Evolutionary conservation across 2,113 vertebrate species (phyloP), one percentile per base, ranked within the genome.

Genomic region (Castor canadensis): DNA sequence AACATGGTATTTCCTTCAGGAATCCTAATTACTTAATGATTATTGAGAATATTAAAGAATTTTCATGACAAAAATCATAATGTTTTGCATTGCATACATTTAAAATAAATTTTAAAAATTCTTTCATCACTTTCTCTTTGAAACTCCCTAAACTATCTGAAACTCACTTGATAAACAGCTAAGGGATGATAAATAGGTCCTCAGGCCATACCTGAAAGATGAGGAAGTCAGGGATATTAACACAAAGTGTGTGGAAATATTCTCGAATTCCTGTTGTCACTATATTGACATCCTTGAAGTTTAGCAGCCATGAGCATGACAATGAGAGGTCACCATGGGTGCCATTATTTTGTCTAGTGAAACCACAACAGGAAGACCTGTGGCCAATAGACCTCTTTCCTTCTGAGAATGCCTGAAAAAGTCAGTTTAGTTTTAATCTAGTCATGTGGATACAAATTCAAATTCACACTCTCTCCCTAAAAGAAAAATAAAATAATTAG

Each of bases 381-480:
- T 5, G 56, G 45, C 15, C 71, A 64, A 12, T 40, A 26, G 13
- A 85, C 56, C 26, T 80, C 64, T 73, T 80, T n/a, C 47, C 49
- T 75, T 90, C 40, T 58, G 47, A 89, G 45, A 11, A 85, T 64
- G 26, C 26, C 56, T 72, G 26, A n/a, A 66, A 95, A 89, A 66
- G 6, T 73, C 19, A 73, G 35, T 64, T 85, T 95, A 69, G 66
- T 56, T 79, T 95, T 91, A 91, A 64, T 91, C 32, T 19, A 87
- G 26, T 17, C 40, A 72, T 73, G 19, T 73, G 49, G 32, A 47
- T 87, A 85, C 26, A 87, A 54, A 87, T 66, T 66, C 54, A 87
- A 91, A 81, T 66, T 32, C 87, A 47, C 15, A 45, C 38, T 66
- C 45, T 17, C 13, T 72, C 26, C 73, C n/a, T 32, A 9, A 17